Evolutionary conservation across 2,113 vertebrate species (phyloP).

Genomic region (Eleginops maclovinus): DNA sequence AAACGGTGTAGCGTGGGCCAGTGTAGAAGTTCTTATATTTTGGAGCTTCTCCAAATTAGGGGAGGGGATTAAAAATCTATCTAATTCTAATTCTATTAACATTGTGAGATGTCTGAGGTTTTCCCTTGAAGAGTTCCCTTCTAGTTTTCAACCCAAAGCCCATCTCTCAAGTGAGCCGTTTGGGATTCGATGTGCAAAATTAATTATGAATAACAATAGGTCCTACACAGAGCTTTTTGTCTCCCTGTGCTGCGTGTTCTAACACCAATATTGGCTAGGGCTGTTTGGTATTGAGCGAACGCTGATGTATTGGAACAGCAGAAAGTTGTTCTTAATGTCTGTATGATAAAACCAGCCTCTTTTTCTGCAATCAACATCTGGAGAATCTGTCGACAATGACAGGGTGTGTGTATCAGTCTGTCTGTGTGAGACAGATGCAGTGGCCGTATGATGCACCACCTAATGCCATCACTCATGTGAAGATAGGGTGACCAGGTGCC

Average conservation of each 20-base stretch:
- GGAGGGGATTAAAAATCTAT: no score
- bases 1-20: no score
- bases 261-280: conserved; percentile 70
- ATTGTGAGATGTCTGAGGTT: no score
- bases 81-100: no score
- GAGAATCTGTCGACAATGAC: conserved; percentile 79
- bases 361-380: conserved; percentile 83
- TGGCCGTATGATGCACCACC: conserved; percentile 27
- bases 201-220: no score
- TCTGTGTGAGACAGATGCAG: conserved; percentile 1
- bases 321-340: conserved; percentile 70
- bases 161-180: no score
- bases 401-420: conserved; percentile 1
- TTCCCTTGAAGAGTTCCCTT: no score
- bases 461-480: not conserved
- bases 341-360: conserved; percentile 83
- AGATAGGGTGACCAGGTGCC: no score
- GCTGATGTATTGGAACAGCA: not conserved
- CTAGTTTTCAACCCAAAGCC: no score
- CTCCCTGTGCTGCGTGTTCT: conserved; percentile 90
- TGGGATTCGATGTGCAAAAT: no score
- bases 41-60: no score
- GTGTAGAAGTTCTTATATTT: no score
- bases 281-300: conserved; percentile 67
- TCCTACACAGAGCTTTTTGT: conserved; percentile 69